These are phyloP conservation scores for Pachycephala philippinensis DNA, from an alignment of 2,113 vertebrate species.

Conservation along the genomic window DNA sequence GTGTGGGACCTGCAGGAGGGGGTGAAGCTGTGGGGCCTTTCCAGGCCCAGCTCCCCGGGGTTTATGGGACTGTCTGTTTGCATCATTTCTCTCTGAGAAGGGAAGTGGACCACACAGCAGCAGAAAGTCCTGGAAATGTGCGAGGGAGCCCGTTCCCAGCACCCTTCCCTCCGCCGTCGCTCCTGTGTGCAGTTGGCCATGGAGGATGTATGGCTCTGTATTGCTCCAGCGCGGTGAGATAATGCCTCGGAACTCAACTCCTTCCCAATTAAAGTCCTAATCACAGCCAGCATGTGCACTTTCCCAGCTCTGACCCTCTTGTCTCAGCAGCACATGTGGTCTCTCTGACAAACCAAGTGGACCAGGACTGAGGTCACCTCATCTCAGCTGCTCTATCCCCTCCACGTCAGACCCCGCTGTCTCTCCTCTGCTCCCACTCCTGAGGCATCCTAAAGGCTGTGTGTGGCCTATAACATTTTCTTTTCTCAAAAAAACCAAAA, in stretches of 20 bases:
- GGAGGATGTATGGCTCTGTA: background rate
- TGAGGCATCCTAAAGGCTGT: background rate
- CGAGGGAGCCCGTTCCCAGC: background rate
- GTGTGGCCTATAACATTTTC: background rate
- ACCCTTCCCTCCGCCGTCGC: background rate
- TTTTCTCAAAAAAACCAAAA: background rate
- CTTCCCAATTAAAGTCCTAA: background rate
- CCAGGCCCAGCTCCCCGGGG: background rate
- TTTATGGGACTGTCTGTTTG: background rate
- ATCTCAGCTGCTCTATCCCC: background rate
- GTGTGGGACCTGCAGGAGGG: background rate
- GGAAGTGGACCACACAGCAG: constrained; percentile 56
- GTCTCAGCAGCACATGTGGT: rapidly evolving
- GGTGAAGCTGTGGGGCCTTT: background rate
- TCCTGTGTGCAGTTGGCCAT: background rate
- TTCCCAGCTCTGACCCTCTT: background rate
- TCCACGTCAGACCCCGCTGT: background rate
- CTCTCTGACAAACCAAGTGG: background rate
- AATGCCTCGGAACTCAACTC: background rate
- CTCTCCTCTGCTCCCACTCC: background rate
- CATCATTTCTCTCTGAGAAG: background rate
- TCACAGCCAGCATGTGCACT: background rate
- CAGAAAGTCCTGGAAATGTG: constrained; percentile 38
- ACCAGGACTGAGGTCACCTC: background rate
- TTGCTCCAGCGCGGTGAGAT: background rate